Conservation (phyloP, 2,797 vertebrate genomes). For the Uromys caudimaculatus region DNA sequence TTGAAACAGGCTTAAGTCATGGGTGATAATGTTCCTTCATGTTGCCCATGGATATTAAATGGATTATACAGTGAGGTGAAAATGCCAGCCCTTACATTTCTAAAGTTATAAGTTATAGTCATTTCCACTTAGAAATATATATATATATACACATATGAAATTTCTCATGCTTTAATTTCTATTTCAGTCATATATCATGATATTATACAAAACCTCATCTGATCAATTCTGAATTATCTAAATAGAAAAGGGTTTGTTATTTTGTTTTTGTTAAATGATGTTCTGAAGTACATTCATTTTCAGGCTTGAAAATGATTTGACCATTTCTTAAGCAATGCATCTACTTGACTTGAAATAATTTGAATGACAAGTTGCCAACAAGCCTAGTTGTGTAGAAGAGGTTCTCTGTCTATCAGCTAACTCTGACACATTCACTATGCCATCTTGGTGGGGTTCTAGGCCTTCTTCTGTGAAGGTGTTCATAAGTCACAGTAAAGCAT, state of each 20-base stretch:
- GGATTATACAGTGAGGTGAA: slow-evolving; percentile 54
- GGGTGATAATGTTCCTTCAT: slow-evolving; percentile 56
- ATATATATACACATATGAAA: neutral
- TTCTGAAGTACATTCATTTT: slow-evolving; percentile 59
- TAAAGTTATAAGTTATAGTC: slow-evolving; percentile 47
- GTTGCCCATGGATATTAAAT: slow-evolving; percentile 58
- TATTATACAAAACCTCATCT: slow-evolving; percentile 51
- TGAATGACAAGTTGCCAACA: slow-evolving; percentile 9
- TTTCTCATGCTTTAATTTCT: slow-evolving; percentile 46
- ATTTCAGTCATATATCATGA: slow-evolving; percentile 46
- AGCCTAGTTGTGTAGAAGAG: neutral
- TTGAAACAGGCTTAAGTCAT: slow-evolving; percentile 45
- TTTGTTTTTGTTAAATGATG: neutral
- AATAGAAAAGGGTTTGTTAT: neutral
- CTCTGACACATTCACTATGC: neutral
- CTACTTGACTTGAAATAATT: slow-evolving; percentile 46
- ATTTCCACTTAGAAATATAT: slow-evolving; percentile 58
- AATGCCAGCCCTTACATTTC: slow-evolving; percentile 33
- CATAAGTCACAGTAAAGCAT: neutral
- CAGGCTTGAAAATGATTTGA: slow-evolving; percentile 32
- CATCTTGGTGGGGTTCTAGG: too few relatives aligned
- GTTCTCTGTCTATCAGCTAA: neutral
- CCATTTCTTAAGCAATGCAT: slow-evolving; percentile 31
- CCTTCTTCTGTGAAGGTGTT: neutral
- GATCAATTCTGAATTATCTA: slow-evolving; percentile 4